phyloP scores from a whole-genome alignment of 2,888 invertebrate species.

The Acronicta aceris region DNA sequence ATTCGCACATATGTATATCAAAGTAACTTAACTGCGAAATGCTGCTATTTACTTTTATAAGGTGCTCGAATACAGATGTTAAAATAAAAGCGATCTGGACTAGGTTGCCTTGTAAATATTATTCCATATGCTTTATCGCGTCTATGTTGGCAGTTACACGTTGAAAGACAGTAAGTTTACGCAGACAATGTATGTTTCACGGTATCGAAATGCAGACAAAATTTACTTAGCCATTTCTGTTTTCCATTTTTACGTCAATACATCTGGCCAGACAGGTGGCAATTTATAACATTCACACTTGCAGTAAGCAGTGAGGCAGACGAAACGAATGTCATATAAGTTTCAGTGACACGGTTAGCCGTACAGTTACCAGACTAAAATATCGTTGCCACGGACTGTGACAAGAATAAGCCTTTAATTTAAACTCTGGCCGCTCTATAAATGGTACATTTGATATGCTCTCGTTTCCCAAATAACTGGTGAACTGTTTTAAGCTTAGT shows the following conservation, averaged over 20 bases:
- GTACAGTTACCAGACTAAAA: conserved; percentile 58
- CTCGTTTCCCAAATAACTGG: conserved; percentile 30
- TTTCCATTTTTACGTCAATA: conserved; percentile 12
- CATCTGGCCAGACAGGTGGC: conserved; percentile 26
- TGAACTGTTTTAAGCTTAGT: conserved; percentile 11
- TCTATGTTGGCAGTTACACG: neutral
- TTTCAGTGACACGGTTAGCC: conserved; percentile 50
- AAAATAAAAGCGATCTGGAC: too few species aligned
- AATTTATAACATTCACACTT: conserved; percentile 50
- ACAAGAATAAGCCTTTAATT: conserved; percentile 61
- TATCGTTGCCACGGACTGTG: conserved; percentile 52
- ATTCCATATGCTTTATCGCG: neutral
- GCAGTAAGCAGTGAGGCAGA: conserved; percentile 25
- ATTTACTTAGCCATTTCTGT: conserved; percentile 19
- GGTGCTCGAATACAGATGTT: conserved; percentile 11
- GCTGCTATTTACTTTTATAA: conserved; percentile 27
- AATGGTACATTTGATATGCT: conserved; percentile 43
- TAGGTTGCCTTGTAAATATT: neutral
- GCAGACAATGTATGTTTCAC: conserved; percentile 1
- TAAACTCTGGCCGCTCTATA: conserved; percentile 40
- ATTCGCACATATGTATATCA: conserved; percentile 12
- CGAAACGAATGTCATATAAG: conserved; percentile 50
- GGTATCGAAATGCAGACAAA: conserved; percentile 12
- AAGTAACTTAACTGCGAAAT: conserved; percentile 20
- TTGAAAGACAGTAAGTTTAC: conserved; percentile 1